Conservation (phyloP, 2,113 vertebrate genomes). For the Gymnogyps californianus region DNA sequence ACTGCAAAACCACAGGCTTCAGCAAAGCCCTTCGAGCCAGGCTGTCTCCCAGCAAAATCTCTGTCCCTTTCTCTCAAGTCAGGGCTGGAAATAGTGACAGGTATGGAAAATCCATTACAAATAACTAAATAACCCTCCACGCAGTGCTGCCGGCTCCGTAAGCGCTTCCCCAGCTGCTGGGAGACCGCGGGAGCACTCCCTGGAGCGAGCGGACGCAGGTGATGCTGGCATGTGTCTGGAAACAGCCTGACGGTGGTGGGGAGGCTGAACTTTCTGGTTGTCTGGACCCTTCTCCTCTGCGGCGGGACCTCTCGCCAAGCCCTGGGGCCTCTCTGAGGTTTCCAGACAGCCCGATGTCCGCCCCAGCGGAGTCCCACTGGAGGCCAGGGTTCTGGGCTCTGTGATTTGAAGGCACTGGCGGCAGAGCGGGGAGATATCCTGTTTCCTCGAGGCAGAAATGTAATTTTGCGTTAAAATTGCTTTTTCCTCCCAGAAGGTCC, state of each 20-base stretch:
- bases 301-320: rapidly evolving
- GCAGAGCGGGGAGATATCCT: background rate
- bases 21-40: background rate
- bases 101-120: constrained; percentile 10
- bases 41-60: background rate
- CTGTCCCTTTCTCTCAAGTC: background rate
- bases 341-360: background rate
- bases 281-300: background rate
- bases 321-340: background rate
- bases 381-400: background rate
- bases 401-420: background rate
- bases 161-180: constrained; percentile 6
- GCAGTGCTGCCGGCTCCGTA: background rate
- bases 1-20: background rate
- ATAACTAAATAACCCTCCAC: background rate
- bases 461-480: background rate
- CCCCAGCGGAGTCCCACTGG: too few relatives aligned
- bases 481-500: background rate
- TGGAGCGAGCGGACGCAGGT: background rate
- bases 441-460: background rate
- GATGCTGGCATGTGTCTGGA: background rate
- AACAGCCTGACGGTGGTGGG: background rate
- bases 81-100: background rate
- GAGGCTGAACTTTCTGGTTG: background rate
- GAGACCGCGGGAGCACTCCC: background rate